Evolutionary conservation across 2,797 vertebrate genomes (phyloP), one percentile per base, ranked within the genome.

Genomic region (Loris lydekkerianus): DNA sequence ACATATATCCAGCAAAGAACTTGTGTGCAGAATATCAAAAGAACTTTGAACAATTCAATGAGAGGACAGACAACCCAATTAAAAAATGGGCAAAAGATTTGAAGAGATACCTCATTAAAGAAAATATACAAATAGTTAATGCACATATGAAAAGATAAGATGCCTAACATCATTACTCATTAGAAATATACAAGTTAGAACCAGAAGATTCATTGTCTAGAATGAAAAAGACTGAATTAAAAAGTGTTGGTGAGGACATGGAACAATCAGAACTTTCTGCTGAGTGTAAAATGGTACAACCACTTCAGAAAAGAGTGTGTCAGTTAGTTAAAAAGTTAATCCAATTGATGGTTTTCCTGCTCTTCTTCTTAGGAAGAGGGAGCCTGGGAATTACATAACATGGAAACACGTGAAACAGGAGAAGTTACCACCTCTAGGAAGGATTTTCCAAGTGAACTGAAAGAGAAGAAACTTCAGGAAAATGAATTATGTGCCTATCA

Each of bases 141-240:
- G 53, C 53, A 65, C 25, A 67, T 49, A 29, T 4, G 3, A 2
- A 61, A 29, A 53, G 80, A 34, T 34, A 18, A 69, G 67, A 60
- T 72, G 37, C 15, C 27, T 5, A 82, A 2, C 7, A 13, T 86
- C n/a, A 46, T 70, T 40, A 49, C 18, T 10, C 60, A 56, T 34
- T 80, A 72, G 78, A 93, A 76, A 91, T 25, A 58, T 6, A 31
- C 75, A 90, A 95, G 70, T 70, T 15, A 91, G 31, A 91, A 46
- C 3, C 53, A 11, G 1, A 34, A 85, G 29, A 75, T 77, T 27
- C 7, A 31, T 65, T 31, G 15, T 53, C 21, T 65, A 80, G 53
- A 78, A 43, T 75, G 13, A 75, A 84, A 78, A 31, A 95, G 31
- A 43, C 10, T 63, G 18, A 82, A 5, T 2, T 20, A 49, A 1